Base-by-base conservation (phyloP, 2,888 invertebrate species). In the Aquatica leii region DNA sequence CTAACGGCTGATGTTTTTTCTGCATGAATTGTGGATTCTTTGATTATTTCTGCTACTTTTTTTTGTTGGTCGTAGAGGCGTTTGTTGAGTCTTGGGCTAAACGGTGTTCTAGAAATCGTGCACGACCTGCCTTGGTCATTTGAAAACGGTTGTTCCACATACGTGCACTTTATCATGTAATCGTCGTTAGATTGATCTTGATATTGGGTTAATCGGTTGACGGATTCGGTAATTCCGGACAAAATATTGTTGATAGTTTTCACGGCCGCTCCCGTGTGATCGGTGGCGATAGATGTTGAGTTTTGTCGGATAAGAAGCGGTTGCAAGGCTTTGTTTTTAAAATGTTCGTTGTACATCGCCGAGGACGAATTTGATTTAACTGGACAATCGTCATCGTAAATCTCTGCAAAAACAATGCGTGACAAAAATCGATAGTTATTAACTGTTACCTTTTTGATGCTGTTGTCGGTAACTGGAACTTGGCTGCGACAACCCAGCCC, bases 201-300 rank as follows among this genome's bases (percentile, higher is more conserved):
- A 24, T 79, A 65, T 56, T 77, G 76, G 0, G 80, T 78, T 1
- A 80, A 64, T 50, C 78, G 69, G 66, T 82, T 81, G 0, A 80
- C 79, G 1, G 80, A 80, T 50, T 77, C 74, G 0, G 81, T 79
- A 46, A 81, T 81, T 12, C 80, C 80, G 50, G 74, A 77, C 8
- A 81, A 68, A 21, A 81, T 81, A 62, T 78, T 78, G 59, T 80
- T 80, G 53, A 81, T 80, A 0, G 80, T 80, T 54, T 72, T 70
- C 6, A 79, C 76, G 3, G 80, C 78, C 3, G 78, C 78, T 17
- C 78, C 79, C n/a, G 73, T 73, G 50, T 73, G 74, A 46, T 80
- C 80, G 2, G 79, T 80, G 20, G 73, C 68, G 46, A 80, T 78
- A 1, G 74, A 73, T 14, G 71, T 70, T 0, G 79, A 77, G 62